A percentile compares a stretch with the other conserved stretches of the same genome.
These are phyloP conservation scores for Sander lucioperca DNA, from an alignment of 2,113 vertebrate species.

Conservation along the genomic window DNA sequence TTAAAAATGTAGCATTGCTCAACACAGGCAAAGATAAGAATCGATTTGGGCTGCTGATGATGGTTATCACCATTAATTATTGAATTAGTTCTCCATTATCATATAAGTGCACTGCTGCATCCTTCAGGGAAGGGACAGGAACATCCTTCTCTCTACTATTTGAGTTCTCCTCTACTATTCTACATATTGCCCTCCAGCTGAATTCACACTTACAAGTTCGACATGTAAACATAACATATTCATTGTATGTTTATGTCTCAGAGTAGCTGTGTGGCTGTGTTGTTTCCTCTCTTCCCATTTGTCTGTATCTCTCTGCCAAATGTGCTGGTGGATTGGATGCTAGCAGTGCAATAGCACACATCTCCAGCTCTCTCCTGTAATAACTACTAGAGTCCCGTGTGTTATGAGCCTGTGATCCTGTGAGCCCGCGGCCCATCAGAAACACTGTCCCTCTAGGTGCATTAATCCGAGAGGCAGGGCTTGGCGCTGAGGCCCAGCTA, in stretches of 20 bases:
- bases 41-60: slow-evolving; percentile 78
- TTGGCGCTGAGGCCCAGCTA: slow-evolving; percentile 53
- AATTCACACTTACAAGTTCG: slow-evolving; percentile 57
- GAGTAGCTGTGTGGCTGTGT: slow-evolving; percentile 12
- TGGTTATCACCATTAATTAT: slow-evolving; percentile 84
- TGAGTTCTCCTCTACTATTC: slow-evolving; percentile 26
- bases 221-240: slow-evolving; percentile 63
- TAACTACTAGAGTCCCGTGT: slow-evolving; percentile 34
- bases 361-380: slow-evolving; percentile 41
- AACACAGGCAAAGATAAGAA: slow-evolving; percentile 79
- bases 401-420: slow-evolving; percentile 54
- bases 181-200: slow-evolving; percentile 54
- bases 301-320: slow-evolving; percentile 23
- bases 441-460: slow-evolving; percentile 67
- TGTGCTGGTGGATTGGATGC: slow-evolving; percentile 7
- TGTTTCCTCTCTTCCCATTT: slow-evolving; percentile 20
- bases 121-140: slow-evolving; percentile 58
- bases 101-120: slow-evolving; percentile 76
- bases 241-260: slow-evolving; percentile 32
- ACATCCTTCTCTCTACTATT: slow-evolving; percentile 52
- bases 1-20: slow-evolving; percentile 81
- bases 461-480: slow-evolving; percentile 75
- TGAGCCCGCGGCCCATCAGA: slow-evolving; percentile 61
- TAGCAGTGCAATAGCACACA: slow-evolving; percentile 15
- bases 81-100: slow-evolving; percentile 77